Percentiles rank a stretch among this genome's conserved stretches.
phyloP scores from a whole-genome alignment of 2,888 invertebrate species.

The Aplocera efformata region DNA sequence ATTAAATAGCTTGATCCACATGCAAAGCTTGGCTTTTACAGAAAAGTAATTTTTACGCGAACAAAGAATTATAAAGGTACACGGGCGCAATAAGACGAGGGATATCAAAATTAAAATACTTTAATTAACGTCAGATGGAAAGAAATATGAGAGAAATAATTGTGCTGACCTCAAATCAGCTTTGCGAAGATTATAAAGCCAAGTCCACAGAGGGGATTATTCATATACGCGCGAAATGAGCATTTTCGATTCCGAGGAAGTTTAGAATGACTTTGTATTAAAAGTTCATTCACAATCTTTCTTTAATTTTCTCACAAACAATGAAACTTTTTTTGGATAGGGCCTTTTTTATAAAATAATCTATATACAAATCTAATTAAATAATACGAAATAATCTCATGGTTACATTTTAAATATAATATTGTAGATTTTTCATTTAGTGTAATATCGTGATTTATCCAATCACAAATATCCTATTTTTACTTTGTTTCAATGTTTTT shows the following conservation, averaged over 20 bases:
- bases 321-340: conserved; percentile 35
- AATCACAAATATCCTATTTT: too few relatives aligned
- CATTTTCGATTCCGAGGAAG: conserved; percentile 45
- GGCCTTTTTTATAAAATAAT: conserved; percentile 1
- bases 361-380: too few relatives aligned
- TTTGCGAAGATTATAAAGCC: conserved; percentile 45
- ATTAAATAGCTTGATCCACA: conserved; percentile 62
- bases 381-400: too few relatives aligned
- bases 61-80: conserved; percentile 49
- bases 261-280: conserved; percentile 42
- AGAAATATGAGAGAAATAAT: conserved; percentile 41
- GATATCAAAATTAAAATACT: conserved; percentile 53
- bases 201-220: conserved; percentile 39
- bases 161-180: conserved; percentile 46
- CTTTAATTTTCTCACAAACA: conserved; percentile 46
- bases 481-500: too few relatives aligned
- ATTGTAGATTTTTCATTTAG: too few relatives aligned
- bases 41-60: conserved; percentile 45
- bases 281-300: conserved; percentile 47
- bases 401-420: too few relatives aligned
- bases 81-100: conserved; percentile 35
- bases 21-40: conserved; percentile 54
- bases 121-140: conserved; percentile 56
- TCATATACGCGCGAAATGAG: conserved; percentile 54
- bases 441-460: too few relatives aligned